Evolutionary conservation across 2,888 invertebrate species (phyloP).

Genomic region (Corythucha ciliata): DNA sequence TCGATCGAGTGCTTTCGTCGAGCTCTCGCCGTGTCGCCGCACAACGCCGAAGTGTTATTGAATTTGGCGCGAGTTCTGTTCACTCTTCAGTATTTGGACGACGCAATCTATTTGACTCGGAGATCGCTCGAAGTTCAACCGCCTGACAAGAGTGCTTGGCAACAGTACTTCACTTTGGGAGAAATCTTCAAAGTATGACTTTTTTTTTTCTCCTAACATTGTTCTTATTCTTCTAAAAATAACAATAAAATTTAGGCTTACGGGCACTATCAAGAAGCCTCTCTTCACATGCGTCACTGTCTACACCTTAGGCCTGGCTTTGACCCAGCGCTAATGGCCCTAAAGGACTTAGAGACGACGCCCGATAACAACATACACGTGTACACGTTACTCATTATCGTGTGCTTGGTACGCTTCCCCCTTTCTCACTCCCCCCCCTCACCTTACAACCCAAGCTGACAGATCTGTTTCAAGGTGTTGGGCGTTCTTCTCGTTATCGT

Average conservation of each 20-base stretch:
- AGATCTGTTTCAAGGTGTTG: constrained; percentile 52
- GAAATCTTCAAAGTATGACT: constrained; percentile 66
- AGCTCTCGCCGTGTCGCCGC: constrained; percentile 73
- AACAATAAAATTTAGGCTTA: constrained; percentile 60
- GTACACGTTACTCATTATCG: constrained; percentile 77
- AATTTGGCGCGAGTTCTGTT: constrained; percentile 76
- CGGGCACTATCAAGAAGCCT: constrained; percentile 80
- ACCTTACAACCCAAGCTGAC: neutral
- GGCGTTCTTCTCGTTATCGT: constrained; percentile 74
- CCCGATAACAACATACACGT: constrained; percentile 73
- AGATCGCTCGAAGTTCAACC: constrained; percentile 76
- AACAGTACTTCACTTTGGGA: constrained; percentile 82
- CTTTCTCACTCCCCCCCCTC: neutral
- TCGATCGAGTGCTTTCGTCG: constrained; percentile 84
- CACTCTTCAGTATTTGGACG: constrained; percentile 79
- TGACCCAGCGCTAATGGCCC: constrained; percentile 66
- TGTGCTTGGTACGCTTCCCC: constrained; percentile 59
- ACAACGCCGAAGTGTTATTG: constrained; percentile 75
- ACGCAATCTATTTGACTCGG: constrained; percentile 77
- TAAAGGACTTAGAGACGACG: constrained; percentile 72
- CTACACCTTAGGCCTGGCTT: constrained; percentile 77
- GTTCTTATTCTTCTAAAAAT: neutral
- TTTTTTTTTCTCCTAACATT: neutral
- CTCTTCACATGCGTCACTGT: constrained; percentile 70
- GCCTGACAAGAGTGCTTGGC: constrained; percentile 79